phyloP scores from a whole-genome alignment of 2,797 vertebrate genomes.

The Ateles fusciceps region DNA sequence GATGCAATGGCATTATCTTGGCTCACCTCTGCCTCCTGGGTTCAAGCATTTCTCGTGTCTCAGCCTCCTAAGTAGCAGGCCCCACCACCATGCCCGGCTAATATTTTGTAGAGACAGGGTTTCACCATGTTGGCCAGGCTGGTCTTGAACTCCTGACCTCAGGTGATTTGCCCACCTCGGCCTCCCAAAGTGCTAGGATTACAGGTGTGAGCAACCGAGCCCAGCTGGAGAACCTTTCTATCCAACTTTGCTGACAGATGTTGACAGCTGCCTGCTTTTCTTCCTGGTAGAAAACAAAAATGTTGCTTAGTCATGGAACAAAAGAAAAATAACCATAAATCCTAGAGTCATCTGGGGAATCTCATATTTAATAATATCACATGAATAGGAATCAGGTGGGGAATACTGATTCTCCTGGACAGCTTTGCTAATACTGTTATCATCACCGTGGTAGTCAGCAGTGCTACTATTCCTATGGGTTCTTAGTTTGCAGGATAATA shows the following conservation, averaged over 20 bases:
- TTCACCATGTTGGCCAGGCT: neutral
- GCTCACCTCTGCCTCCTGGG: neutral
- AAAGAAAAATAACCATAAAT: neutral
- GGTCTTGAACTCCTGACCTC: neutral
- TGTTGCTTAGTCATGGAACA: neutral
- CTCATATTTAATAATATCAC: neutral
- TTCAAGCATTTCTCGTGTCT: neutral
- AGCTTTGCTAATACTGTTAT: neutral
- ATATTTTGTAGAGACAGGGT: neutral
- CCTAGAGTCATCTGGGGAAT: neutral
- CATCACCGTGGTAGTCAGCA: neutral
- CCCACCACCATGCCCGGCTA: neutral
- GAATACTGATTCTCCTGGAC: neutral
- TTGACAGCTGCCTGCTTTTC: constrained; percentile 7
- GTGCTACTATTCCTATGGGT: neutral
- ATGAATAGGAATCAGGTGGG: neutral
- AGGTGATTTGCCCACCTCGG: neutral
- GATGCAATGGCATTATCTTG: neutral
- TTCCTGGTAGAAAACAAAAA: constrained; percentile 1
- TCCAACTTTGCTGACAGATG: neutral
- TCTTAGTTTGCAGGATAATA: neutral
- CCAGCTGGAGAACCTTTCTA: neutral
- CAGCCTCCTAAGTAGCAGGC: neutral
- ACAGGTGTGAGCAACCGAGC: rapidly evolving
- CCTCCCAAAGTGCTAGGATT: neutral